A percentile compares a stretch with the other conserved stretches of the same genome.
Conservation (phyloP, 2,797 vertebrate genomes). For the Eupleurogrammus muticus region DNA sequence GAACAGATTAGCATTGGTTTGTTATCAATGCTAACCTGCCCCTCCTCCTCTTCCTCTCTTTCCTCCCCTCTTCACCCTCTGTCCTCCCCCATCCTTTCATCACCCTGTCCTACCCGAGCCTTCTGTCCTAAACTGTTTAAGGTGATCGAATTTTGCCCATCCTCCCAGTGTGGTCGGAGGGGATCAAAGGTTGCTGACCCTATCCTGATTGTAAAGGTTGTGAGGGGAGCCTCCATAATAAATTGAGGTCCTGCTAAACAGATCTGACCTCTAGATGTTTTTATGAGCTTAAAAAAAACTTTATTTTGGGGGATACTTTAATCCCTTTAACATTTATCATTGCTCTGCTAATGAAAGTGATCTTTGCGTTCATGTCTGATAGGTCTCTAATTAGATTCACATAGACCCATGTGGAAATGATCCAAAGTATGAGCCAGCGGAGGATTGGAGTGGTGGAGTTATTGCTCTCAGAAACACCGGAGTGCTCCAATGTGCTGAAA, state of each 20-base stretch:
- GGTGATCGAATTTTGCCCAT: constrained; percentile 80
- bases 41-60: constrained; percentile 34
- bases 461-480: constrained; percentile 62
- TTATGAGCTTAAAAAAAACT: constrained; percentile 55
- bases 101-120: constrained; percentile 57
- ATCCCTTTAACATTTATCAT: constrained; percentile 71
- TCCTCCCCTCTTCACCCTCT: constrained; percentile 50
- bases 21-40: constrained; percentile 62
- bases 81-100: constrained; percentile 68
- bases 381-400: constrained; percentile 73
- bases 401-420: constrained; percentile 66
- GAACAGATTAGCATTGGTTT: constrained; percentile 79
- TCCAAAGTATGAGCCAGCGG: constrained; percentile 53
- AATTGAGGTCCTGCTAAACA: constrained; percentile 68
- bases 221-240: constrained; percentile 62
- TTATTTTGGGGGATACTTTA: constrained; percentile 49
- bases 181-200: constrained; percentile 81
- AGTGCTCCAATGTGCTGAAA: constrained; percentile 53
- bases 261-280: constrained; percentile 64
- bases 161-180: constrained; percentile 77
- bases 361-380: constrained; percentile 72
- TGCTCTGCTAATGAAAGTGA: constrained; percentile 74
- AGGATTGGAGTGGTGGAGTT: constrained; percentile 56
- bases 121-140: constrained; percentile 84
- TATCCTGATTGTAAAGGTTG: constrained; percentile 75